Conservation (phyloP, 2,113 vertebrate genomes). For the Peucedramus taeniatus region DNA sequence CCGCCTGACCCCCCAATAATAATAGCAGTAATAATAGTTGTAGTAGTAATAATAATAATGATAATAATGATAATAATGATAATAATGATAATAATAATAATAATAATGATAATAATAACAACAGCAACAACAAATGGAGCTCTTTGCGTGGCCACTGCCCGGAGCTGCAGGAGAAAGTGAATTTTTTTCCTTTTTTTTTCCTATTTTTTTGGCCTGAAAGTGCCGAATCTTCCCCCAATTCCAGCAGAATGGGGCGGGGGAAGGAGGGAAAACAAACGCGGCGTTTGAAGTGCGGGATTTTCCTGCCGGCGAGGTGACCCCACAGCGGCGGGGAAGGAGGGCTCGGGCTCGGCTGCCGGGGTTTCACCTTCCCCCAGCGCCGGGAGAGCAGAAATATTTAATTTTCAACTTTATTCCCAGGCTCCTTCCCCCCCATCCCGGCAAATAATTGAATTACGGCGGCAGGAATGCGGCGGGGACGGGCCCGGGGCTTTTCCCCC, state of each 20-base stretch:
- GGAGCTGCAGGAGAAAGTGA: background rate
- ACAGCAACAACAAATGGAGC: no score
- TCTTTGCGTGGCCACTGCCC: background rate
- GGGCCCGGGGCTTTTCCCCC: background rate
- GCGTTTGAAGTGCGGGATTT: background rate
- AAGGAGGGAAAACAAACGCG: background rate
- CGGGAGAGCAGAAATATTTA: conserved; percentile 9
- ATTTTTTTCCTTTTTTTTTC: background rate
- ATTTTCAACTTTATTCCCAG: conserved; percentile 49
- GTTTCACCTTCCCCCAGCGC: background rate
- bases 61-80: no score
- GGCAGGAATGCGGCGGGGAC: background rate
- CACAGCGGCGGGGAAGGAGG: background rate
- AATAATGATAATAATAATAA: no score
- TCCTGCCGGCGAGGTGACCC: background rate
- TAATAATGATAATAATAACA: no score
- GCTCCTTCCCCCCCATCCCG: background rate
- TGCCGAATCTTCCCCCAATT: background rate
- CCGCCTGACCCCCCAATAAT: background rate
- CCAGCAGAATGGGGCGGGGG: background rate
- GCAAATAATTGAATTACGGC: conserved; percentile 13
- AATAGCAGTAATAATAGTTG: background rate
- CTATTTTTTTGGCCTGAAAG: background rate
- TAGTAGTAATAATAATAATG: no score
- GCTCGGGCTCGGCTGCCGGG: background rate